phyloP scores from a whole-genome alignment of 2,113 vertebrate species.

The Apteryx owenii region DNA sequence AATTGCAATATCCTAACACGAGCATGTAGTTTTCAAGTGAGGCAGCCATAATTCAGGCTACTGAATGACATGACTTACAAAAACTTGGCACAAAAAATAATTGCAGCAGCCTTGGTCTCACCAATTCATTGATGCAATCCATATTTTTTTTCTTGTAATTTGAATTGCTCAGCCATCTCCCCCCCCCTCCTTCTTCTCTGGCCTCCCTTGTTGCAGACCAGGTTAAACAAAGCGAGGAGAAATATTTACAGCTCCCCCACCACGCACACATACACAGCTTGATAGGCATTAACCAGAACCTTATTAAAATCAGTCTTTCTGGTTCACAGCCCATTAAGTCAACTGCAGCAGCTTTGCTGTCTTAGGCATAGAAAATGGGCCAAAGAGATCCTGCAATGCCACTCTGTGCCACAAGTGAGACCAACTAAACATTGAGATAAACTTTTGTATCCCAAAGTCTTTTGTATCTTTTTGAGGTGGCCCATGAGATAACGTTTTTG shows the following conservation, averaged over 20 bases:
- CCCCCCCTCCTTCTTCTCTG: not conserved
- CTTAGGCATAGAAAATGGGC: not conserved
- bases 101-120: not conserved
- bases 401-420: not conserved
- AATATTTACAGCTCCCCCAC: not conserved
- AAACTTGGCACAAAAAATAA: conserved; percentile 35
- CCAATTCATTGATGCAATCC: conserved; percentile 1
- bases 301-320: not conserved
- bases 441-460: not conserved
- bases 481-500: not conserved
- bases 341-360: not conserved
- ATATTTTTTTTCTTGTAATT: not conserved
- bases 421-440: not conserved
- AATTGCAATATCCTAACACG: conserved; percentile 39
- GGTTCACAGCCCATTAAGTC: not conserved
- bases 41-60: conserved; percentile 52
- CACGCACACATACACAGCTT: accelerated
- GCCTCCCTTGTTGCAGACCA: not conserved
- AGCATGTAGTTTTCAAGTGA: conserved; percentile 36
- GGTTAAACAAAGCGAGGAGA: not conserved
- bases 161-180: not conserved
- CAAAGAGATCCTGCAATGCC: not conserved
- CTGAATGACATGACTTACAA: not conserved
- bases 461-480: not conserved
- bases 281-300: not conserved